Evolutionary conservation across 2,888 invertebrate genomes (phyloP), one percentile per base, ranked within the genome.

Genomic region (Polia nebulosa): DNA sequence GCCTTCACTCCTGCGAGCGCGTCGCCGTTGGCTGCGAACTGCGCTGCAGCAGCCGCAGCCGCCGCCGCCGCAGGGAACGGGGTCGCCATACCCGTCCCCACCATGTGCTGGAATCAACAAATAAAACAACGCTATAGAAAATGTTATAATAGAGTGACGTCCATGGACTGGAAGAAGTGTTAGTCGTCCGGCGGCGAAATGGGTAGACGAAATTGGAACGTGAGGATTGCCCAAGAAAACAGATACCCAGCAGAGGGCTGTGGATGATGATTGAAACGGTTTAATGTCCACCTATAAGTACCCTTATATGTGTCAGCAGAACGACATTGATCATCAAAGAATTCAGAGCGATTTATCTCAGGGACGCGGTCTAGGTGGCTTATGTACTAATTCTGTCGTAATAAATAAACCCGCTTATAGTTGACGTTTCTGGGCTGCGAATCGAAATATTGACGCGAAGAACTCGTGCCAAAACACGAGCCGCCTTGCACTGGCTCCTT

Each of bases 31-130:
- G 95, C 96, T 85, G 91, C 96, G 89, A 91, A 96, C 90, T 96
- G 96, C 63, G 96, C 96, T 80, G 96, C 96, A 82, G 96, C 96
- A 71, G 96, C 96, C 87, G 96, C 96, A 85, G 96, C 96, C 88
- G 96, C 96, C 88, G 96, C 96, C 92, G 96, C 97, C 93, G 96
- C 96, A 85, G 96, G 96, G 93, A 97, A 97, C 94, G 97, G 97
- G 96, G 96, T 96, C 95, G 97, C 97, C 97, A 98, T 98, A 92
- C 98, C 98, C 96, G 98, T 97, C 96, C 98, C 98, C 96, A 98
- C 98, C 98, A 98, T 98, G 97, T 98, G 98, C 98, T 98, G 97
- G 44, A 97, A 97, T 83, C 89, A 87, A 87, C 87, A 68, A 84
- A 72, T 22, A 75, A 47, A 76, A 59, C 32, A 59, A 68, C 5